Percentiles rank a stretch among this genome's conserved stretches.
phyloP scores from a whole-genome alignment of 2,888 invertebrate species.

The Tinea semifulvella region DNA sequence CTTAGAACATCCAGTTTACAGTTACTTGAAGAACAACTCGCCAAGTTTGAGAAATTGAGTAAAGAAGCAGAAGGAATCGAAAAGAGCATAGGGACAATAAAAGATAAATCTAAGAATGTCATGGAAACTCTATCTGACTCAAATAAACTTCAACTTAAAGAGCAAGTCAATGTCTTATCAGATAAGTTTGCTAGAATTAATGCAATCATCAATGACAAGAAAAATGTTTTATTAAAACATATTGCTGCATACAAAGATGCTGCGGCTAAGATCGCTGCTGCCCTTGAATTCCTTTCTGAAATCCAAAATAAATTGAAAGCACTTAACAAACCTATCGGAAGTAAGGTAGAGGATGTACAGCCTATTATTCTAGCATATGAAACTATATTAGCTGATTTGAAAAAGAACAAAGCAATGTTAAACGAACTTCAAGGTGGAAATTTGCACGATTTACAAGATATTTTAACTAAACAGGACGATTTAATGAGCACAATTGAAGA shows the following conservation, averaged over 20 bases:
- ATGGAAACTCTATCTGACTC: conserved; percentile 83
- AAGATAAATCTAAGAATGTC: conserved; percentile 82
- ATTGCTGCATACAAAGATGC: conserved; percentile 85
- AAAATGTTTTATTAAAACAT: conserved; percentile 76
- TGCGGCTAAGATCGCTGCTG: conserved; percentile 81
- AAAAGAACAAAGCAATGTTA: conserved; percentile 79
- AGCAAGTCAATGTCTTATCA: conserved; percentile 79
- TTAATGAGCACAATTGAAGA: conserved; percentile 86
- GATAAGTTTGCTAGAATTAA: conserved; percentile 81
- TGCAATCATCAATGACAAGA: conserved; percentile 79
- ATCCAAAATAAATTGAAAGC: conserved; percentile 87
- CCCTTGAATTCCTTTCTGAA: conserved; percentile 79
- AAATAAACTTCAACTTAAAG: conserved; percentile 84
- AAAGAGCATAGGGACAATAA: conserved; percentile 76
- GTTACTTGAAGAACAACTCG: conserved; percentile 85
- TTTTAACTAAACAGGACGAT: conserved; percentile 85
- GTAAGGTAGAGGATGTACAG: conserved; percentile 88
- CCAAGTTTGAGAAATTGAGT: conserved; percentile 83
- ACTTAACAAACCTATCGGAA: conserved; percentile 86
- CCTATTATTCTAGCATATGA: conserved; percentile 82
- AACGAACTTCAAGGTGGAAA: conserved; percentile 80
- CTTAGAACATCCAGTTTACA: conserved; percentile 82
- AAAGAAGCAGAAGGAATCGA: conserved; percentile 77
- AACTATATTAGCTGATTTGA: conserved; percentile 78
- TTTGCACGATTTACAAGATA: conserved; percentile 79